phyloP scores from a whole-genome alignment of 2,113 vertebrate genomes.

The Gadus macrocephalus region DNA sequence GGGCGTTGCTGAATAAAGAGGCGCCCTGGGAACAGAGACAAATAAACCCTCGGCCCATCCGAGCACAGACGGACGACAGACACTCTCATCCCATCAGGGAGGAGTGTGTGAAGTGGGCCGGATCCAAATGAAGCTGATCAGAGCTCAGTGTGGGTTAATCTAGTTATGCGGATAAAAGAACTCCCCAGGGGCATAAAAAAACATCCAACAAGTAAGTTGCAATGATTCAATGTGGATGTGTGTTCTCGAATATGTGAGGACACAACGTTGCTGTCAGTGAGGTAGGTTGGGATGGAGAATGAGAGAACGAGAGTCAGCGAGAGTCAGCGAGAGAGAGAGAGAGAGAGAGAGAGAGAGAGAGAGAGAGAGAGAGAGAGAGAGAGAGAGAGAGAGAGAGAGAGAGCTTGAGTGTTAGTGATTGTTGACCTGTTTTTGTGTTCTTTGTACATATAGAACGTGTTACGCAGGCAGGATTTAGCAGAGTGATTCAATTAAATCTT shows the following conservation, averaged over 20 bases:
- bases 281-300: background rate
- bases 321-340: no score
- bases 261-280: background rate
- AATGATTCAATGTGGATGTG: slow-evolving; percentile 35
- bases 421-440: no score
- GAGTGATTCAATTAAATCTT: no score
- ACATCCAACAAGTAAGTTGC: slow-evolving; percentile 40
- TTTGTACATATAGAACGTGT: no score
- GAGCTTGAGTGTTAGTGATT: background rate
- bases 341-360: no score
- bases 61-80: slow-evolving; percentile 36
- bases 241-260: background rate
- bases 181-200: slow-evolving; percentile 63
- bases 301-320: background rate
- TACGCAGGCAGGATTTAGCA: no score
- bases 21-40: slow-evolving; percentile 6
- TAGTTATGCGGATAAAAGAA: slow-evolving; percentile 68
- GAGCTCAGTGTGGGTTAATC: slow-evolving; percentile 63
- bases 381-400: slow-evolving; percentile 6
- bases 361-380: no score
- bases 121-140: slow-evolving; percentile 65
- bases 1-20: no score
- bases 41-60: slow-evolving; percentile 16
- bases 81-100: slow-evolving; percentile 18
- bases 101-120: slow-evolving; percentile 47